Evolutionary conservation across 2,113 vertebrate genomes (phyloP).

Genomic region (Todiramphus chloris): DNA sequence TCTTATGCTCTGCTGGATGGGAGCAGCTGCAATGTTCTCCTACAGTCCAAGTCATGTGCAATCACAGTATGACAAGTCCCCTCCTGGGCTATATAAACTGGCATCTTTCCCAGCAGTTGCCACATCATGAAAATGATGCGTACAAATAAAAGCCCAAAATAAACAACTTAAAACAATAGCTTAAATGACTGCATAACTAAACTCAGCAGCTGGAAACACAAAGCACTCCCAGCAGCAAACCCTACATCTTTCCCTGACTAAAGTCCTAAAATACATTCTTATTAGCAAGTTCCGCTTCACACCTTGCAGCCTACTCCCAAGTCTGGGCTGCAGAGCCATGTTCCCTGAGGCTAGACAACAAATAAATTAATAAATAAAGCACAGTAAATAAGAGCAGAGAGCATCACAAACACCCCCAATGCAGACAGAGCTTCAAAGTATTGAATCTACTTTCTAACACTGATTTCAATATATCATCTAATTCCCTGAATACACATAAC

Average conservation of each 20-base stretch:
- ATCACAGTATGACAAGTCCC: conserved; percentile 72
- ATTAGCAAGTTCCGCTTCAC: neutral
- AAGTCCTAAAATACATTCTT: neutral
- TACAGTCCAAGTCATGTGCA: conserved; percentile 70
- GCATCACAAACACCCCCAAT: neutral
- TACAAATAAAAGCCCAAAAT: conserved; percentile 70
- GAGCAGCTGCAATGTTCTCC: neutral
- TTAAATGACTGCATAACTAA: conserved; percentile 41
- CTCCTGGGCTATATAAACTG: conserved; percentile 58
- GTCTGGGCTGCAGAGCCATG: neutral
- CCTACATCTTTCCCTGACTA: neutral
- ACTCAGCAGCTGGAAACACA: conserved; percentile 32
- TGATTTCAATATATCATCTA: neutral
- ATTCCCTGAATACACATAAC: neutral
- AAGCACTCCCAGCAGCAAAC: neutral
- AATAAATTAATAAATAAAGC: neutral
- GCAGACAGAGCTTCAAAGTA: neutral
- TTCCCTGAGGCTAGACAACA: neutral
- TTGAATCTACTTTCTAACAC: neutral
- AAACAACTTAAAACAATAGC: conserved; percentile 75
- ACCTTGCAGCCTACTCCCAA: conserved; percentile 59
- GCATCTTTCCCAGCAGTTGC: conserved; percentile 79
- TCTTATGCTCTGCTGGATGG: neutral
- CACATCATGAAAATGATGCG: conserved; percentile 74
- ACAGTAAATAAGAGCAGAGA: neutral